Conservation (phyloP, 2,113 vertebrate genomes). For the Sorex fumeus region DNA sequence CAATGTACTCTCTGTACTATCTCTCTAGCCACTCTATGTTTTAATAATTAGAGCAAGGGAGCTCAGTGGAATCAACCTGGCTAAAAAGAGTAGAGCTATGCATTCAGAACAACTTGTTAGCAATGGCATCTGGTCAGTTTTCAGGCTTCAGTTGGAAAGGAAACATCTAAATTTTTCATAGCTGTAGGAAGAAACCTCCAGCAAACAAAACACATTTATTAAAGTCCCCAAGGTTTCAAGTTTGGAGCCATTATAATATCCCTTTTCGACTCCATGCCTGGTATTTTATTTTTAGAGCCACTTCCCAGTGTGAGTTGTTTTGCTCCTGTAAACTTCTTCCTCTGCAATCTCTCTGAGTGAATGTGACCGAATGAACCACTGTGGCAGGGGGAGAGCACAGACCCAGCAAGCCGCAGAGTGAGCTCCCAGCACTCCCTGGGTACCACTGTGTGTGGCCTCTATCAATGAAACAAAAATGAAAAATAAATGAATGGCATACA, state of each 20-base stretch:
- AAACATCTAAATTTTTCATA: background rate
- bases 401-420: no score
- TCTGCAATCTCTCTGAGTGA: background rate
- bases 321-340: background rate
- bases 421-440: no score
- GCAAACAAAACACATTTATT: background rate
- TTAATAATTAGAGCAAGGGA: no score
- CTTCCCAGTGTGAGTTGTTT: background rate
- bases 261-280: background rate
- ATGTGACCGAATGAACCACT: background rate
- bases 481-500: background rate
- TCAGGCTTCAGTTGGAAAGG: background rate
- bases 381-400: no score
- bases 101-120: background rate
- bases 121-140: background rate
- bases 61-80: background rate
- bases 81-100: background rate
- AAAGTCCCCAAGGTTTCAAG: background rate
- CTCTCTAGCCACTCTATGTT: background rate
- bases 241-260: background rate
- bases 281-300: conserved; percentile 40
- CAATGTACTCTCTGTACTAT: background rate
- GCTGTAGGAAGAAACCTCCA: background rate
- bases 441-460: no score
- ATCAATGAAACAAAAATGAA: background rate